These are phyloP conservation scores for Spilarctia lutea DNA, from an alignment of 2,888 invertebrate species.

Conservation along the genomic window DNA sequence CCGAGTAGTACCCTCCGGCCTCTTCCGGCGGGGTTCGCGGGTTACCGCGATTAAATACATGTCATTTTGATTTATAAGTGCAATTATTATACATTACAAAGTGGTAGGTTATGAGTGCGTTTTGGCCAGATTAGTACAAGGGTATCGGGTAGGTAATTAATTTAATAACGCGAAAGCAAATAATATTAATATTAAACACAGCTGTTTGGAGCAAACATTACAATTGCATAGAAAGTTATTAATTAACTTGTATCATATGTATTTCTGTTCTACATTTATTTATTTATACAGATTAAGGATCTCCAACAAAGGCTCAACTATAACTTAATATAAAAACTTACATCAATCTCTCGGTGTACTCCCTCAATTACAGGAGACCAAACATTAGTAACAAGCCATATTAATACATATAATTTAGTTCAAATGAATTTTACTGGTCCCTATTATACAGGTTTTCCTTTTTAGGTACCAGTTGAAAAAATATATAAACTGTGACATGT, in stretches of 20 bases:
- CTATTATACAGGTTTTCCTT: no score
- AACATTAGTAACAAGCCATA: no score
- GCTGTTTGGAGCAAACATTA: slow-evolving; percentile 53
- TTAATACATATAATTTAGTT: not conserved
- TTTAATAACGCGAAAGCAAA: slow-evolving; percentile 58
- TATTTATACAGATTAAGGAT: no score
- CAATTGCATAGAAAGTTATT: slow-evolving; percentile 48
- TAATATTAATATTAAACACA: slow-evolving; percentile 56
- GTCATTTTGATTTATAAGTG: slow-evolving; percentile 82
- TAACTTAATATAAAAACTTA: no score
- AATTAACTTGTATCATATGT: slow-evolving; percentile 23
- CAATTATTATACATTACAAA: slow-evolving; percentile 67
- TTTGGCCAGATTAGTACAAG: slow-evolving; percentile 33
- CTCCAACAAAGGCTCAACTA: no score
- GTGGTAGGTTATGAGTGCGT: slow-evolving; percentile 25
- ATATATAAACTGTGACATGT: no score
- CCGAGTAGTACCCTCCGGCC: slow-evolving; percentile 63
- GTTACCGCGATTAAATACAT: slow-evolving; percentile 75
- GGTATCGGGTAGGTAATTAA: slow-evolving; percentile 47
- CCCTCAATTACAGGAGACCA: no score
- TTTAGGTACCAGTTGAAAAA: no score
- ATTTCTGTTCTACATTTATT: slow-evolving; percentile 31
- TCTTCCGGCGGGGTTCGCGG: slow-evolving; percentile 66
- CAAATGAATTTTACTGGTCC: no score
- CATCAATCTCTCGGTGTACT: no score